Base-by-base conservation (phyloP, 2,888 invertebrate species). In the Synanthedon vespiformis region DNA sequence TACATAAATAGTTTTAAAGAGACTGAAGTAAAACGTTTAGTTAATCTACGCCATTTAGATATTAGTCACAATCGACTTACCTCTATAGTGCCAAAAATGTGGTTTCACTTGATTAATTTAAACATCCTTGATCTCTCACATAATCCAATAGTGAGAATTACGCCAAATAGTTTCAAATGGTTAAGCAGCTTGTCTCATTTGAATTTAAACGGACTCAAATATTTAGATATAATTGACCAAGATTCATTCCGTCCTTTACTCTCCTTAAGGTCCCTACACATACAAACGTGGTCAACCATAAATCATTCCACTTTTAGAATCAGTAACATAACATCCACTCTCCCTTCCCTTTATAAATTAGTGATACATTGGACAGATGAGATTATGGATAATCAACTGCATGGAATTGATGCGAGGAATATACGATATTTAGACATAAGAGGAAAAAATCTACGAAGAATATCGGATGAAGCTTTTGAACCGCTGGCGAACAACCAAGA, bases 381-480 rank as follows among this genome's bases (percentile, higher is more conserved):
- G 16, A 82, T 89, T 44, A 89, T 96, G 62, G 92, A 92, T 27
- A 90, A 92, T 57, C 95, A 95, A 70, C 85, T 96, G 54, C 90
- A 92, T 57, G 92, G 94, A 61, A 89, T 92, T 40, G 93, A 95
- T 59, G 92, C 93, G 50, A 92, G 92, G 48, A 95, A 95, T 72
- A 88, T 96, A 49, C 89, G 93, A 54, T 91, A 94, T 64, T 77
- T 97, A 49, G 94, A 95, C 71, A 92, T 97, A 57, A 93, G 92
- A 56, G 96, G 96, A 22, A 79, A 80, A 53, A 91, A 91, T 68
- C 89, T 96, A 59, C 92, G 90, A 65, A 89, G 88, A 57, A 92
- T 96, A 62, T 90, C 92, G n/a, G 89, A 92, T 16, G 92, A 93
- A 63, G 94, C 95, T 2, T 94, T 96, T 62, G 88, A 90, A 52